Base-by-base conservation (phyloP, 2,888 invertebrate species). In the Prenolepis imparis region DNA sequence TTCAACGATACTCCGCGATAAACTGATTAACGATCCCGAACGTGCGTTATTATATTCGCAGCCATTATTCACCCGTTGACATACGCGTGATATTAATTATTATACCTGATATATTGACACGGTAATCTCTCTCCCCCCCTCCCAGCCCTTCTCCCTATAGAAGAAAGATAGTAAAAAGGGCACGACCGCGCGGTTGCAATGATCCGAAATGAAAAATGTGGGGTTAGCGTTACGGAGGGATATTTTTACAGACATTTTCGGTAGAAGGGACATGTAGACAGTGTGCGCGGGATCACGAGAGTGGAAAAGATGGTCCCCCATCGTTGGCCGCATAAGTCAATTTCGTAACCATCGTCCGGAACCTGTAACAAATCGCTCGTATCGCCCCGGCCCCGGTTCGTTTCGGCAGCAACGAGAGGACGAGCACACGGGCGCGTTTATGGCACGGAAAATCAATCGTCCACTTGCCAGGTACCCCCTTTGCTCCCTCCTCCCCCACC, bases 391-490 rank as follows among this genome's bases (percentile, higher is more conserved):
- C 61, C 39, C 44, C 44, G 64, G 78, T 55, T 82, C 83, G 84
- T 88, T 86, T 84, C 87, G 84, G 84, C 86, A 87, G 88, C 85
- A 52, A 32, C 86, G 55, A 82, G 44, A 85, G 75, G 57, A 82
- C 15, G 84, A 72, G 84, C 63, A 82, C 64, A 80, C 77, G 84
- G 48, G 73, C 74, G 80, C 75, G 85, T 89, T 87, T 83, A 84
- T 84, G 85, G 82, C 75, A 86, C 39, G 86, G 89, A 86, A 91
- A 91, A 91, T 90, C 90, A 90, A 91, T 91, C 84, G 87, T 73
- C 72, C 72, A 81, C 80, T 84, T 88, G 78, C 68, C 81, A 66
- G 64, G 36, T 55, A 64, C 57, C 61, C 66, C 72, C 55, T 52
- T 57, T 63, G 6, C 52, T 21, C 32, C 67, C 5, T 21, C 44